These are phyloP conservation scores for Marcusenius ussheri DNA, from an alignment of 2,113 vertebrate species.

Conservation along the genomic window DNA sequence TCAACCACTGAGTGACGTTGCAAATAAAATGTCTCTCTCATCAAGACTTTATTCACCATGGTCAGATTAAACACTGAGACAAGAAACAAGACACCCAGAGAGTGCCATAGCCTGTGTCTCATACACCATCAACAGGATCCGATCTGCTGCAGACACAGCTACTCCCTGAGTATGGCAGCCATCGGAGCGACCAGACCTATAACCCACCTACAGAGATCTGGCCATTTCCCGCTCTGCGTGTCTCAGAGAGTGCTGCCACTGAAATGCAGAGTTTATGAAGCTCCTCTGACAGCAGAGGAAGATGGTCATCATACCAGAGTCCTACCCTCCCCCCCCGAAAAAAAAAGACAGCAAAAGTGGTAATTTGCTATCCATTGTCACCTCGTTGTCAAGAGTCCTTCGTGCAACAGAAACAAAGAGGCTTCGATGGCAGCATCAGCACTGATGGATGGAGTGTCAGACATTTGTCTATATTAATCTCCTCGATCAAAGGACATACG, in stretches of 20 bases:
- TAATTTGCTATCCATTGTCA: constrained; percentile 3
- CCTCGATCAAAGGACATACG: constrained; percentile 5
- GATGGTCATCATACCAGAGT: neutral
- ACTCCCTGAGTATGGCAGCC: neutral
- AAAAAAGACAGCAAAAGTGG: neutral
- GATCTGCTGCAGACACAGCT: neutral
- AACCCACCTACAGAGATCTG: neutral
- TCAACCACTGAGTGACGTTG: neutral
- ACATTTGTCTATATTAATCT: neutral
- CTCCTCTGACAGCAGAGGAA: neutral
- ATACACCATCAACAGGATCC: neutral
- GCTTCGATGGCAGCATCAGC: neutral
- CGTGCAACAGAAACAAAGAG: neutral
- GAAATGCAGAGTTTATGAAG: neutral
- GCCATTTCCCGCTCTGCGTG: neutral
- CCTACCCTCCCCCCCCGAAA: neutral
- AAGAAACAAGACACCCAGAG: neutral
- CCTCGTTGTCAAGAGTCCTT: neutral
- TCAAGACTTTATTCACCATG: neutral
- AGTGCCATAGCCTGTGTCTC: neutral
- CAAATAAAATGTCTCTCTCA: neutral
- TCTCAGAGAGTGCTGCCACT: no score
- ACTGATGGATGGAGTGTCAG: neutral
- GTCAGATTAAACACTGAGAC: no score
- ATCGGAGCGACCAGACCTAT: neutral